These are phyloP conservation scores for Upupa epops DNA, from an alignment of 2,113 vertebrate species.

Conservation along the genomic window DNA sequence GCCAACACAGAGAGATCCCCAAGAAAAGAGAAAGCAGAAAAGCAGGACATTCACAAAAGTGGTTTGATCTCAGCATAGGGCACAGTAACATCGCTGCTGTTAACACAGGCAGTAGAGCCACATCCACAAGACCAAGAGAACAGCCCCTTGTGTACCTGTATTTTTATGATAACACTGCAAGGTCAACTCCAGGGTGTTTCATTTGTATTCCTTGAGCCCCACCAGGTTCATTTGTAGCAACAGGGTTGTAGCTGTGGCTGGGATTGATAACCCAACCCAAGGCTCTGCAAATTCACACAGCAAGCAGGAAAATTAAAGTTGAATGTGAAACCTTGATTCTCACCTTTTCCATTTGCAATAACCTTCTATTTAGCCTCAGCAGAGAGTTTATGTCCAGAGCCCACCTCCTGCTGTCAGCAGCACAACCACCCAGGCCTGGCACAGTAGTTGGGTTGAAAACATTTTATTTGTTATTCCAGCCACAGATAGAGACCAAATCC, in stretches of 20 bases:
- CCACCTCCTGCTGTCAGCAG: no score
- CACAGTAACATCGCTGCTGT: not conserved
- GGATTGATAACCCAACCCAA: no score
- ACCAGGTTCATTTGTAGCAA: not conserved
- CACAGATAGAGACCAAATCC: no score
- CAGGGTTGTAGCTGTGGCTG: not conserved
- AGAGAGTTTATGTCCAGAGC: no score
- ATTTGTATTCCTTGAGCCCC: not conserved
- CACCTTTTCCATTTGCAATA: no score
- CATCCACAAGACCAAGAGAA: not conserved
- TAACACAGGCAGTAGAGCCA: slow-evolving; percentile 26
- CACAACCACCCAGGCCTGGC: no score
- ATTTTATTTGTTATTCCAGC: no score
- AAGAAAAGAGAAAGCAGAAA: not conserved
- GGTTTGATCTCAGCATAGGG: not conserved
- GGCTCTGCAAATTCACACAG: no score
- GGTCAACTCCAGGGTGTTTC: fast-evolving
- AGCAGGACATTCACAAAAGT: not conserved
- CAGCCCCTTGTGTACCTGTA: not conserved
- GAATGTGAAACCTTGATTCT: no score
- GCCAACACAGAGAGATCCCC: fast-evolving
- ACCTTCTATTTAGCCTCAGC: no score
- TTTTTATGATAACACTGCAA: not conserved
- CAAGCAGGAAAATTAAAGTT: no score
- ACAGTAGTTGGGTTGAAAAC: no score